A percentile compares a stretch with the other conserved stretches of the same genome.
Evolutionary conservation across 2,797 vertebrate species (phyloP).

Genomic region (Merluccius polli): DNA sequence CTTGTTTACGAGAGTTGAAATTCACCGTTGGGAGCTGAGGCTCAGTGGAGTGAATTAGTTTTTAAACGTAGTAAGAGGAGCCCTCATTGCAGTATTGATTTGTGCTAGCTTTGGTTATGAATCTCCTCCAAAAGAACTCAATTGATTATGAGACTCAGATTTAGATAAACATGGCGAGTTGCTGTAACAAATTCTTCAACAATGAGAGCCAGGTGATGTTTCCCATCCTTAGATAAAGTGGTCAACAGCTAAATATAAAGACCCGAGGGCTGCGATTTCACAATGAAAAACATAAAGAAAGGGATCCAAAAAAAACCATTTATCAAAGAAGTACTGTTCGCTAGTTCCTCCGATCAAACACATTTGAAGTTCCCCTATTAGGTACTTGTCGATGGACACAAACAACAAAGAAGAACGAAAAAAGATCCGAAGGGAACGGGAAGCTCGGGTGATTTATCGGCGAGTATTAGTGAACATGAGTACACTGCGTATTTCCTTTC

Average conservation of each 20-base stretch:
- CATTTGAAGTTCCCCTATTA: neutral
- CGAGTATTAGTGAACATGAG: slow-evolving; percentile 11
- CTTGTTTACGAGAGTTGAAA: slow-evolving; percentile 32
- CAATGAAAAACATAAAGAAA: neutral
- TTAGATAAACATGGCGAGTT: neutral
- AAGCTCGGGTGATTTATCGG: slow-evolving; percentile 27
- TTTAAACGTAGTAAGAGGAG: neutral
- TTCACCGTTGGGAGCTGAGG: slow-evolving; percentile 13
- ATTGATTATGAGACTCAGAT: neutral
- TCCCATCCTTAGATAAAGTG: neutral
- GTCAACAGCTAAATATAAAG: too few relatives aligned
- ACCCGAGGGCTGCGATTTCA: neutral
- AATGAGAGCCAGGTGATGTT: neutral
- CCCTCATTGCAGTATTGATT: neutral
- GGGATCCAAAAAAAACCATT: neutral
- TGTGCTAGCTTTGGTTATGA: neutral
- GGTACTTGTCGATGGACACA: neutral
- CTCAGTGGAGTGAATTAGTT: neutral
- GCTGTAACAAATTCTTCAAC: too few relatives aligned
- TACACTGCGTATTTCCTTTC: slow-evolving; percentile 37
- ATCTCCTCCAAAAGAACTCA: neutral
- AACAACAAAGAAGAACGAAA: neutral
- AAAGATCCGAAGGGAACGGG: slow-evolving; percentile 11
- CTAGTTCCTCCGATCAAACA: neutral
- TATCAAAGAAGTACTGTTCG: neutral